A percentile compares a stretch with the other conserved stretches of the same genome.
These are phyloP conservation scores for Urocolius indicus DNA, from an alignment of 2,113 vertebrate genomes.

Conservation along the genomic window DNA sequence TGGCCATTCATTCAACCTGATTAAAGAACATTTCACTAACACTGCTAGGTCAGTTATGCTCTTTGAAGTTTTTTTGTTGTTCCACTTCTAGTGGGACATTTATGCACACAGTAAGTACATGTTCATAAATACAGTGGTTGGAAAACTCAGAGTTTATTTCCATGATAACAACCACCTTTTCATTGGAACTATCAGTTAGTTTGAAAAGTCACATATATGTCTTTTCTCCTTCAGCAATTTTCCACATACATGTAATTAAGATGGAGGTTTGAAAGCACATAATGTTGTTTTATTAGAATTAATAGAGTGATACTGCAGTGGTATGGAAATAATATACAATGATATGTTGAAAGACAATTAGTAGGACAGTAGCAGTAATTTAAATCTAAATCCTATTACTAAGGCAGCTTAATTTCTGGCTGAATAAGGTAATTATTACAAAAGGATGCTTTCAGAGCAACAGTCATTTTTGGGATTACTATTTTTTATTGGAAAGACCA, in stretches of 20 bases:
- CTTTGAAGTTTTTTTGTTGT: neutral
- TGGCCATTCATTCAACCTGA: neutral
- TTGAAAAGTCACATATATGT: neutral
- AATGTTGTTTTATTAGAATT: neutral
- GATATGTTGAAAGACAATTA: neutral
- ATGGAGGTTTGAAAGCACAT: neutral
- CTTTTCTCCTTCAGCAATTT: neutral
- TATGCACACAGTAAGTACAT: neutral
- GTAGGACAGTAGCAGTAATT: neutral
- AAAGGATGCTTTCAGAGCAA: neutral
- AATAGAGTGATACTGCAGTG: neutral
- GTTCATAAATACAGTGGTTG: neutral
- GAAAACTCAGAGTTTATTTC: neutral
- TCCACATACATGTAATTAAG: neutral
- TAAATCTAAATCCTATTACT: neutral
- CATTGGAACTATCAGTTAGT: neutral
- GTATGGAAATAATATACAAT: neutral
- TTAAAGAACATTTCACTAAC: neutral
- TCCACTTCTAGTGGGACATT: neutral
- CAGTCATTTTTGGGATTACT: neutral
- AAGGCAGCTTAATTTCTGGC: constrained; percentile 20
- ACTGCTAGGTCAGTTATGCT: neutral
- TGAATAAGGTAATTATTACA: neutral
- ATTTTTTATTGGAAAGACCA: constrained; percentile 22
- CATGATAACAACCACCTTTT: neutral